A percentile compares a stretch with the other conserved stretches of the same genome.
These are phyloP conservation scores for Venturia canescens DNA, from an alignment of 1,140 invertebrate species.

Conservation along the genomic window DNA sequence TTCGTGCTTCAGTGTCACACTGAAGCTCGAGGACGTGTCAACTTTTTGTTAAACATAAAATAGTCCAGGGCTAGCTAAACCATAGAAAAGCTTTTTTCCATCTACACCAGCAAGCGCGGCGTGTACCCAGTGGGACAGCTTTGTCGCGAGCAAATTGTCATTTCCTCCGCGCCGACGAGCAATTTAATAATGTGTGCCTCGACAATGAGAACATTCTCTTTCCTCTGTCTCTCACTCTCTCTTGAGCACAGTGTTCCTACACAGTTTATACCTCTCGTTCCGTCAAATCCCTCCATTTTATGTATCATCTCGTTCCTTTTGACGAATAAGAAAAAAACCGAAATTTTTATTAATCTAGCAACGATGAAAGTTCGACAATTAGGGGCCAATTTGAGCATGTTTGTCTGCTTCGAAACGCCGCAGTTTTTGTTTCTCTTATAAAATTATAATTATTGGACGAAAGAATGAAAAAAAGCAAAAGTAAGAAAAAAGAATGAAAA, in stretches of 20 bases:
- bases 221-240: neutral
- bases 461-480: no score
- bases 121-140: constrained; percentile 3
- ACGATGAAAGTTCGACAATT: neutral
- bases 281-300: neutral
- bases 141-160: constrained; percentile 27
- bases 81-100: constrained; percentile 48
- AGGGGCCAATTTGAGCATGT: neutral
- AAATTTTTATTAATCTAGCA: neutral
- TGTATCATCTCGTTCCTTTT: neutral
- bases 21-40: neutral
- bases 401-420: no score
- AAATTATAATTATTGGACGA: no score
- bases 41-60: neutral
- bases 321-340: neutral
- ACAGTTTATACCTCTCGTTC: neutral
- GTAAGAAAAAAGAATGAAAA: no score
- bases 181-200: constrained; percentile 27
- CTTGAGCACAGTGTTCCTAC: constrained; percentile 24
- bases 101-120: neutral
- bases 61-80: neutral
- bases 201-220: constrained; percentile 21
- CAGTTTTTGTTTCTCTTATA: no score
- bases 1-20: neutral
- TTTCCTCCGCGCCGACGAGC: constrained; percentile 22